Evolutionary conservation across 2,113 vertebrate genomes (phyloP).

Genomic region (Mystacornis crossleyi): DNA sequence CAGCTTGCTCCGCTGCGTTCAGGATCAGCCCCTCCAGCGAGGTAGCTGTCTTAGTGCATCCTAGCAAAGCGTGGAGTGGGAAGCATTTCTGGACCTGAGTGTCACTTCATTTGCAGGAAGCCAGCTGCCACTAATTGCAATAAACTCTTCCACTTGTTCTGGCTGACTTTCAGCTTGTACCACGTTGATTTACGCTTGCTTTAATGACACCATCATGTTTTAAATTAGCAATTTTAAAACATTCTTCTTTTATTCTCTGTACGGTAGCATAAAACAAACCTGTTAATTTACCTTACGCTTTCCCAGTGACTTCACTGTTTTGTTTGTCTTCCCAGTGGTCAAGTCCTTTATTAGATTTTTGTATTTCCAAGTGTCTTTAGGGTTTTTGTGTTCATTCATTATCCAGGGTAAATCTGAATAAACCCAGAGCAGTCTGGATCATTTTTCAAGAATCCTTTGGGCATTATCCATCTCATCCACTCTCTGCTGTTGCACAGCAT

Average conservation of each 20-base stretch:
- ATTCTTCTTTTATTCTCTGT: not conserved
- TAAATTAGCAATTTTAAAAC: not conserved
- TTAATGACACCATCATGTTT: not conserved
- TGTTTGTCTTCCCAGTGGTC: not conserved
- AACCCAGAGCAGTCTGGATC: not conserved
- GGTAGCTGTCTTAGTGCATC: not conserved
- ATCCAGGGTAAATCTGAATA: not conserved
- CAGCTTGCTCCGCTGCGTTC: not conserved
- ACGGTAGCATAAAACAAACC: not conserved
- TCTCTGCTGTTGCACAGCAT: not conserved
- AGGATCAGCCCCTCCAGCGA: not conserved
- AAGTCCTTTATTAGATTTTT: not conserved
- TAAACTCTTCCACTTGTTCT: not conserved
- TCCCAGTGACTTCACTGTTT: not conserved
- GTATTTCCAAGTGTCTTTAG: not conserved
- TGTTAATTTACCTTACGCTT: not conserved
- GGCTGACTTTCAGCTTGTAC: not conserved
- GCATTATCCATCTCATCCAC: not conserved
- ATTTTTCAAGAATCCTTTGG: not conserved
- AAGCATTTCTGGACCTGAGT: not conserved
- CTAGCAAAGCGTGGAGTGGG: not conserved
- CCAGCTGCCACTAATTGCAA: constrained; percentile 3
- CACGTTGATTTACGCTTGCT: not conserved
- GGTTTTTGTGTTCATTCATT: not conserved
- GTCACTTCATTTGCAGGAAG: constrained; percentile 26